Conservation (phyloP, 2,113 vertebrate genomes). For the Grallaria varia region DNA sequence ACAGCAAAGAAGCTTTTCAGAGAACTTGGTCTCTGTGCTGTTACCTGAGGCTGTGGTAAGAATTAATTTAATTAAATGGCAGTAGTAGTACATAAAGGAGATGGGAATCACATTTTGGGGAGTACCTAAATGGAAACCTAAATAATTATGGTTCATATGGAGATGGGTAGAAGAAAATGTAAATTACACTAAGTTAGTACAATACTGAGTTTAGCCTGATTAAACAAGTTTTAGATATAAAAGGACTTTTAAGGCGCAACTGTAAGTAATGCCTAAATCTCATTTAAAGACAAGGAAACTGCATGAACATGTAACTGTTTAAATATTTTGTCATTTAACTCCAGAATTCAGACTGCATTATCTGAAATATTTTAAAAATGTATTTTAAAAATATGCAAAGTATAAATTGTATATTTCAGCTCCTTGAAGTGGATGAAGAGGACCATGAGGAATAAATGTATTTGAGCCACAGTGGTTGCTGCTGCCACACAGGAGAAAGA, state of each 20-base stretch:
- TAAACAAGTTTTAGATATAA: background rate
- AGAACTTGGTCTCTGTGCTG: background rate
- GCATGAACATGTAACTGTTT: background rate
- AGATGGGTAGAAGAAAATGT: background rate
- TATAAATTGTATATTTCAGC: background rate
- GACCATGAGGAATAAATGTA: background rate
- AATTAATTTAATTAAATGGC: constrained; percentile 25
- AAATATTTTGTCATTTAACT: background rate
- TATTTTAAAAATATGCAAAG: background rate
- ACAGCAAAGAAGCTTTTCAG: background rate
- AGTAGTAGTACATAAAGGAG: background rate
- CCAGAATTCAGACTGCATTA: background rate
- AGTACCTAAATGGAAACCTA: background rate
- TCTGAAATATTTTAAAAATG: background rate
- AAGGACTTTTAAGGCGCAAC: background rate
- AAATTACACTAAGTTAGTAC: background rate
- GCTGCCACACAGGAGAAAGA: background rate
- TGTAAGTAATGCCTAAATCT: background rate
- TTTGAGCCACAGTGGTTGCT: background rate
- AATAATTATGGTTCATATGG: background rate
- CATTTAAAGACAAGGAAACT: background rate
- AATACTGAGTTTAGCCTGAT: background rate
- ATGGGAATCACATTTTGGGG: background rate
- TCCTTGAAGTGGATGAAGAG: background rate
- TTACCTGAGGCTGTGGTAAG: constrained; percentile 2